Evolutionary conservation across 1,140 invertebrate genomes (phyloP).

Genomic region (Rhyzopertha dominica): DNA sequence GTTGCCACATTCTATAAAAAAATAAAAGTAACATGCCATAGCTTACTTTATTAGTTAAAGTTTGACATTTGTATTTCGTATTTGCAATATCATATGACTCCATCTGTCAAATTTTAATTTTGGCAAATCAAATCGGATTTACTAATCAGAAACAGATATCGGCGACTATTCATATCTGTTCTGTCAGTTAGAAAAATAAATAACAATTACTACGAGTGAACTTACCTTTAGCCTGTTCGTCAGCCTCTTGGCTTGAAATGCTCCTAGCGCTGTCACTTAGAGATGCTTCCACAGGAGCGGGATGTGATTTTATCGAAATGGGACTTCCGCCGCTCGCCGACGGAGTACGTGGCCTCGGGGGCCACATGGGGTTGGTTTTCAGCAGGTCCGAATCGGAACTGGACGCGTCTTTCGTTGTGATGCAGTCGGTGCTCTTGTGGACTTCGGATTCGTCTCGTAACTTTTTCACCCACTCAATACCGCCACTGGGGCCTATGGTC

Average conservation of each 20-base stretch:
- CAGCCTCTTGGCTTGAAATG: constrained; percentile 53
- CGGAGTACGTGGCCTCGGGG: constrained; percentile 36
- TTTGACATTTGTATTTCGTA: no score
- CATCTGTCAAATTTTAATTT: no score
- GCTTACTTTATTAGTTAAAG: no score
- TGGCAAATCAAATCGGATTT: no score
- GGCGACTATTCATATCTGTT: no score
- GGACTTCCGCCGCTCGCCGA: constrained; percentile 28
- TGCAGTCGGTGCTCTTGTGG: constrained; percentile 64
- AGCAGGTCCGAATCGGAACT: constrained; percentile 58
- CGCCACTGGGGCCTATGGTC: constrained; percentile 59
- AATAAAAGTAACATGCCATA: no score
- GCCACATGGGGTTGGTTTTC: constrained; percentile 45
- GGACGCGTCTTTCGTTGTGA: constrained; percentile 54
- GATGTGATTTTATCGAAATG: constrained; percentile 24
- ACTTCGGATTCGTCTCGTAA: constrained; percentile 51
- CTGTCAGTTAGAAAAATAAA: background rate
- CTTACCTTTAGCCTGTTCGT: constrained; percentile 37
- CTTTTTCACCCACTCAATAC: constrained; percentile 59
- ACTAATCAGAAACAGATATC: no score
- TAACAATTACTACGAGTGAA: no score
- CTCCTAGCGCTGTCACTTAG: constrained; percentile 52
- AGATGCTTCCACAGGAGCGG: constrained; percentile 34
- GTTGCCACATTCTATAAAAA: no score
- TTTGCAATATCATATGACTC: no score